A percentile compares a stretch with the other conserved stretches of the same genome.
Conservation (phyloP, 2,888 invertebrate genomes). For the Mythimna loreyi region DNA sequence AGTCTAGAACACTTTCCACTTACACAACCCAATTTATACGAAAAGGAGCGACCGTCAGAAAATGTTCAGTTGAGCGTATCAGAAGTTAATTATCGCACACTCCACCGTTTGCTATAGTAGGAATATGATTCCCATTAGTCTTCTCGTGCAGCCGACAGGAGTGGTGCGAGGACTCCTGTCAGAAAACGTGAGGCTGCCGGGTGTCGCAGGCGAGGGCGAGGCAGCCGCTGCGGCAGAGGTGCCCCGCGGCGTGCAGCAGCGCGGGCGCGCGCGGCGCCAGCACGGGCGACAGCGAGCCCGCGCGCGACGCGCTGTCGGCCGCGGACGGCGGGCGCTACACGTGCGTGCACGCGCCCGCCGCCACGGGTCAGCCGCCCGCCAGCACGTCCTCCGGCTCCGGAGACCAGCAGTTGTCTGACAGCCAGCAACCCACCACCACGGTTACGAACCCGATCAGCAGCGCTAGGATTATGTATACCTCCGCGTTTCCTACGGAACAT, state of each 20-base stretch:
- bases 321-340: constrained; percentile 90
- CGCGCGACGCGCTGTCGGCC: constrained; percentile 81
- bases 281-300: constrained; percentile 84
- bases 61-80: constrained; percentile 45
- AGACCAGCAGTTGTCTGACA: constrained; percentile 95
- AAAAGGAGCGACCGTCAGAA: constrained; percentile 60
- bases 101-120: constrained; percentile 81
- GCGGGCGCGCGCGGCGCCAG: constrained; percentile 80
- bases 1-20: constrained; percentile 74
- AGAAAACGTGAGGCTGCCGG: constrained; percentile 77
- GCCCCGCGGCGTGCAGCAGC: constrained; percentile 81
- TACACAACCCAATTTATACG: constrained; percentile 71
- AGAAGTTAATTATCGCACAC: constrained; percentile 77
- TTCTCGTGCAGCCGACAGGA: constrained; percentile 85
- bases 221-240: constrained; percentile 83
- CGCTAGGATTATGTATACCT: constrained; percentile 94
- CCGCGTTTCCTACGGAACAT: constrained; percentile 92
- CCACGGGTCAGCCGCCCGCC: constrained; percentile 93
- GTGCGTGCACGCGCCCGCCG: constrained; percentile 91
- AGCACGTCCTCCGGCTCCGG: constrained; percentile 93
- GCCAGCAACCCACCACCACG: constrained; percentile 94
- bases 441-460: constrained; percentile 93
- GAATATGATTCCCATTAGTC: constrained; percentile 83
- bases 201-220: constrained; percentile 80
- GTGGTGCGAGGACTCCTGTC: constrained; percentile 78